phyloP scores from a whole-genome alignment of 2,888 invertebrate species.

The Lymantria dispar region DNA sequence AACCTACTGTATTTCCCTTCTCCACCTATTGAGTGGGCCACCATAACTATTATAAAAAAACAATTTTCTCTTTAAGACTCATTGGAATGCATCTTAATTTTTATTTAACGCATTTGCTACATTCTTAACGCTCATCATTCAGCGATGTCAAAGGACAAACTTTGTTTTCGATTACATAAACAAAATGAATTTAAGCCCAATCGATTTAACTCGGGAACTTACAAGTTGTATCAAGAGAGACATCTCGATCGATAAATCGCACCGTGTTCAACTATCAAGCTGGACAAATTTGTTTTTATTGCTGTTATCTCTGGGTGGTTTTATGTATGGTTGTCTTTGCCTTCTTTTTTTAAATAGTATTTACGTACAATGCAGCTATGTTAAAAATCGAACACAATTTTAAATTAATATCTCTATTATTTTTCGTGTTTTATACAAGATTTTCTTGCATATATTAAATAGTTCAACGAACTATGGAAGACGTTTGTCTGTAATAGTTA shows the following conservation, averaged over 20 bases:
- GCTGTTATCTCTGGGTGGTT: conserved; percentile 75
- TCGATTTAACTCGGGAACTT: conserved; percentile 44
- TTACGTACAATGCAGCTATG: conserved; percentile 25
- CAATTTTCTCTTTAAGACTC: too few relatives aligned
- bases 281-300: conserved; percentile 75
- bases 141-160: conserved; percentile 14
- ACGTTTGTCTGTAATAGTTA: background rate
- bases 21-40: too few relatives aligned
- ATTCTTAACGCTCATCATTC: background rate
- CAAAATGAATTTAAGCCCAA: conserved; percentile 43
- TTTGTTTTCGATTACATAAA: conserved; percentile 31
- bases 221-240: conserved; percentile 65
- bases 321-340: conserved; percentile 52
- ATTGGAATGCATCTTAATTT: too few relatives aligned
- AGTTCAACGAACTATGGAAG: conserved; percentile 12
- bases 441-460: conserved; percentile 7
- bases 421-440: conserved; percentile 14
- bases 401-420: conserved; percentile 37
- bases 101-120: too few relatives aligned
- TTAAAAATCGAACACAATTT: conserved; percentile 26
- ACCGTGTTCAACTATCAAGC: conserved; percentile 63
- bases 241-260: conserved; percentile 75
- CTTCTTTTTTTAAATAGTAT: conserved; percentile 36
- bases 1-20: too few relatives aligned
- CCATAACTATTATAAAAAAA: too few relatives aligned